phyloP scores from a whole-genome alignment of 2,888 invertebrate species.

The Aethes cnicana region DNA sequence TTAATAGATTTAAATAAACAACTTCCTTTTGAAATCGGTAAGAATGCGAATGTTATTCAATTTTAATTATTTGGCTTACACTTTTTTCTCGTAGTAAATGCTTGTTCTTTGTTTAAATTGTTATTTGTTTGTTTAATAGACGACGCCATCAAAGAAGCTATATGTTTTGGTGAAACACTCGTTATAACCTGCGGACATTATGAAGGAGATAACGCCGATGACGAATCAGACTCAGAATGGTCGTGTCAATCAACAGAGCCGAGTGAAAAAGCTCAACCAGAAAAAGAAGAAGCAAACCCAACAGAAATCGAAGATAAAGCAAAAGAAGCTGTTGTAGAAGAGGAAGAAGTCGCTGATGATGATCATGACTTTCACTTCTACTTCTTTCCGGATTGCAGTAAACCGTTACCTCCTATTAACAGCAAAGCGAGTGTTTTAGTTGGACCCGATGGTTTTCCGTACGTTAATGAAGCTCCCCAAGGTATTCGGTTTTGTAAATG shows the following conservation, averaged over 20 bases:
- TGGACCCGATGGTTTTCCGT: slow-evolving; percentile 60
- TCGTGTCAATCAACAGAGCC: slow-evolving; percentile 55
- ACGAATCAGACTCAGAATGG: slow-evolving; percentile 69
- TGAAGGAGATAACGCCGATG: slow-evolving; percentile 55
- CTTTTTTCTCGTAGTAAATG: too few species aligned
- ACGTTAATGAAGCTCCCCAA: slow-evolving; percentile 52
- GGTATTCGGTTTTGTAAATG: slow-evolving; percentile 53
- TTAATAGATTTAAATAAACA: slow-evolving; percentile 67
- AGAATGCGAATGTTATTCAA: slow-evolving; percentile 33
- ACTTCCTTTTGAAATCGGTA: slow-evolving; percentile 69
- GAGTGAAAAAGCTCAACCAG: slow-evolving; percentile 42
- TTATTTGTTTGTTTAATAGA: slow-evolving; percentile 54
- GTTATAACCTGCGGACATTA: slow-evolving; percentile 77
- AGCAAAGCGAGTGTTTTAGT: slow-evolving; percentile 61
- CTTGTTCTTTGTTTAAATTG: neutral
- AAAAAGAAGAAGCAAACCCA: slow-evolving; percentile 45
- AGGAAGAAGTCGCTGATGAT: slow-evolving; percentile 47
- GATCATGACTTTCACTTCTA: slow-evolving; percentile 68
- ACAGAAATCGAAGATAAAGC: slow-evolving; percentile 38
- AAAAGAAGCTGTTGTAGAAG: slow-evolving; percentile 42
- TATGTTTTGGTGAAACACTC: slow-evolving; percentile 81
- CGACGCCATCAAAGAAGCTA: slow-evolving; percentile 65
- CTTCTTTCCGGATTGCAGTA: slow-evolving; percentile 71
- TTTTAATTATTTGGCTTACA: neutral
- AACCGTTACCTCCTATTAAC: slow-evolving; percentile 45